Evolutionary conservation across 2,113 vertebrate genomes (phyloP), one percentile per base, ranked within the genome.

Genomic region (Synodontis membranacea): DNA sequence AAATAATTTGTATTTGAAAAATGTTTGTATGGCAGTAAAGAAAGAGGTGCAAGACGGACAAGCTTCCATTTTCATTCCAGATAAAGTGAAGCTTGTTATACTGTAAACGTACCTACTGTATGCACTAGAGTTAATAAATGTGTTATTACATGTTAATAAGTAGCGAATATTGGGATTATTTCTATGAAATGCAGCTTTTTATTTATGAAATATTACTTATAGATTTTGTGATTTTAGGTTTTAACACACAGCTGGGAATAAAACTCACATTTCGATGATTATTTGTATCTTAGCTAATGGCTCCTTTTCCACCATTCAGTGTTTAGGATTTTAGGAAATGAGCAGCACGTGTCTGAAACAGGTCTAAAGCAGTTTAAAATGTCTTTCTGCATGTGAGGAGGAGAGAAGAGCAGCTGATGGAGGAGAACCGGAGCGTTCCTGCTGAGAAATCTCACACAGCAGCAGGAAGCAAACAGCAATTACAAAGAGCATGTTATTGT

Each of bases 401-500:
- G n/a, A 44, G 54, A 80, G 83, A 74, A 88, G 82, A 31, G 78
- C 70, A 70, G 23, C 19, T 28, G 56, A 62, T 60, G 50, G 60
- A 82, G 58, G 39, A n/a, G 31, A 64, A 50, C 66, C 74, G 37
- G 39, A 54, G 48, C 28, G 52, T 50, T 85, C 88, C 87, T 72
- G 78, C 88, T 88, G 89, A 82, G 88, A 84, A 84, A 83, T 85
- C 86, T 84, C 79, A 25, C 44, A 79, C 80, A 86, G 83, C 89
- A 89, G 85, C 81, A 66, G 88, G 89, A 83, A 87, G 79, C 91
- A 91, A 90, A 89, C 85, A 89, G 85, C 86, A 86, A 87, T 90
- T 88, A 88, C 83, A 87, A 86, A 87, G 84, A 86, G 60, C 37
- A 54, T 82, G 52, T 90, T 89, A 88, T 80, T 50, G 62, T 48